A percentile compares a stretch with the other conserved stretches of the same genome.
These are phyloP conservation scores for Crocodylus rhombifer DNA, from an alignment of 2,797 vertebrate species.

Conservation along the genomic window DNA sequence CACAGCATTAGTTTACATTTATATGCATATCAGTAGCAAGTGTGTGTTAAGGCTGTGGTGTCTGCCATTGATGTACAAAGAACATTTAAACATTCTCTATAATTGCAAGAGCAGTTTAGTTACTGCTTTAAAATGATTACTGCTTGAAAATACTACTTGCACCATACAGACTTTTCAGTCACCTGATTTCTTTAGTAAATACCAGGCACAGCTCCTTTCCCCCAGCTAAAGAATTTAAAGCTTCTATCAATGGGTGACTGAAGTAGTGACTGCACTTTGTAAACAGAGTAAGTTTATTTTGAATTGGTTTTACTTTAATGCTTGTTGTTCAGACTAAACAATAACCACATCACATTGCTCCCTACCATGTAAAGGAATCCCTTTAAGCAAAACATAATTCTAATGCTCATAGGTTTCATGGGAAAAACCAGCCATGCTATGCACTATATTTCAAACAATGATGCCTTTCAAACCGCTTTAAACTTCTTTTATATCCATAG, in stretches of 20 bases:
- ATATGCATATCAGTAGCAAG: neutral
- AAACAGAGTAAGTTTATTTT: neutral
- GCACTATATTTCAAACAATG: neutral
- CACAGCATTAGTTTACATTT: neutral
- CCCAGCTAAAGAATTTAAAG: neutral
- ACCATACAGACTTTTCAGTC: neutral
- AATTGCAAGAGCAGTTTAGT: neutral
- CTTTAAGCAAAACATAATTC: neutral
- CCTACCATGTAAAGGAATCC: constrained; percentile 24
- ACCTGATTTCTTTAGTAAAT: neutral
- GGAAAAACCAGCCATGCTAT: neutral
- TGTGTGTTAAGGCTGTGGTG: neutral
- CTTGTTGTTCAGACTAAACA: neutral
- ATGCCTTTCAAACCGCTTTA: neutral
- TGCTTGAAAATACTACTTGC: neutral
- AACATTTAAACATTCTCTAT: neutral
- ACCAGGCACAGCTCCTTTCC: neutral
- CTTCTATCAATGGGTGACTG: neutral
- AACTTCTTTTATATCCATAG: neutral
- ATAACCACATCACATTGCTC: neutral
- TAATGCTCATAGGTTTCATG: neutral
- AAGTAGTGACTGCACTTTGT: neutral
- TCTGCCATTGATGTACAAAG: neutral
- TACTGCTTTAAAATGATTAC: neutral
- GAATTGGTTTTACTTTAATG: neutral